Evolutionary conservation across 1,140 invertebrate genomes (phyloP).

Genomic region (Meteorus sp.): DNA sequence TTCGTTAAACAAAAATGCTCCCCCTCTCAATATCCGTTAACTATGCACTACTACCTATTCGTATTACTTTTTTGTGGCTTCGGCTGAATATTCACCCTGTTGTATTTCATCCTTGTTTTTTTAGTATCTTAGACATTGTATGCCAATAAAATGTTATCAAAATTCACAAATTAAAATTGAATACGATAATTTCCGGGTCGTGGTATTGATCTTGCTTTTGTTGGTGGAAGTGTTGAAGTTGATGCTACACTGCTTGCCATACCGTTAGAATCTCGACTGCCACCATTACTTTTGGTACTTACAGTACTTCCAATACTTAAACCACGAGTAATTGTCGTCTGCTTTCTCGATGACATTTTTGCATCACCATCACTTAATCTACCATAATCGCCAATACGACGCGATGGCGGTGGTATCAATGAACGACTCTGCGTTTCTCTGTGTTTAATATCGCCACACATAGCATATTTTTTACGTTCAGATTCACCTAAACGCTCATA

Average conservation of each 20-base stretch:
- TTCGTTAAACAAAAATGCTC: too few species aligned
- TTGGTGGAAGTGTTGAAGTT: conserved; percentile 63
- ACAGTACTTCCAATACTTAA: conserved; percentile 57
- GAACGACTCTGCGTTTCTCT: conserved; percentile 63
- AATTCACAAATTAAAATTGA: conserved; percentile 68
- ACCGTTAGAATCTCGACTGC: conserved; percentile 59
- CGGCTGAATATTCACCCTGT: too few species aligned
- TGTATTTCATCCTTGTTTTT: too few species aligned
- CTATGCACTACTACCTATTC: too few species aligned
- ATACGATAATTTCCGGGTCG: conserved; percentile 69
- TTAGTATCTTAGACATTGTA: too few species aligned
- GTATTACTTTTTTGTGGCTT: too few species aligned
- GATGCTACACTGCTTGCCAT: conserved; percentile 62
- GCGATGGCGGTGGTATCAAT: conserved; percentile 62
- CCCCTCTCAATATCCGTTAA: too few species aligned
- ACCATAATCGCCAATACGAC: conserved; percentile 63
- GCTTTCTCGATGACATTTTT: conserved; percentile 50
- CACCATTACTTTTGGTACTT: conserved; percentile 58
- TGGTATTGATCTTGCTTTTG: conserved; percentile 61
- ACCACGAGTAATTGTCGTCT: conserved; percentile 40
- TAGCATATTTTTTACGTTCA: conserved; percentile 44
- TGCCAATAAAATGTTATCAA: background rate
- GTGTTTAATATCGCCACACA: conserved; percentile 45
- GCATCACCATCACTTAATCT: conserved; percentile 61
- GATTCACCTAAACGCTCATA: conserved; percentile 48